phyloP scores from a whole-genome alignment of 2,888 invertebrate species.

The Amorpha juglandis region DNA sequence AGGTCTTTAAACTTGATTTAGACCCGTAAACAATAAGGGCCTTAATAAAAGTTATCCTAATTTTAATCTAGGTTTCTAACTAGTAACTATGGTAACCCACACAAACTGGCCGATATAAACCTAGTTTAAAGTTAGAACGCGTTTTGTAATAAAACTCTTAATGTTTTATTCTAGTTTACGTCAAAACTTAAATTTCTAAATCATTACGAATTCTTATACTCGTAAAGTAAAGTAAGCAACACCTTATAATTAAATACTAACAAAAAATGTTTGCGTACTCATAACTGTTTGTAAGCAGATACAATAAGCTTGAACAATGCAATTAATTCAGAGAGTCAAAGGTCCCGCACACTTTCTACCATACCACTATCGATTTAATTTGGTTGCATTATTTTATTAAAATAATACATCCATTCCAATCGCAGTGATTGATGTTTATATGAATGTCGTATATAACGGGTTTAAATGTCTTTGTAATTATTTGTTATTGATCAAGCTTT shows the following conservation, averaged over 20 bases:
- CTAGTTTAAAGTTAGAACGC: too few relatives aligned
- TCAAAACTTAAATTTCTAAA: too few relatives aligned
- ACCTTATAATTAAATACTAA: conserved; percentile 12
- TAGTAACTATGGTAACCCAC: too few relatives aligned
- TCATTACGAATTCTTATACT: background rate
- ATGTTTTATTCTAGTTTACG: too few relatives aligned
- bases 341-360: conserved; percentile 44
- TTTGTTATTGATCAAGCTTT: conserved; percentile 16
- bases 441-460: conserved; percentile 29
- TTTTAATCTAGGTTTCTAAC: too few relatives aligned
- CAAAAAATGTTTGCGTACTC: conserved; percentile 25
- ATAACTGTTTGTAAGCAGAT: conserved; percentile 25
- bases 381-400: conserved; percentile 44
- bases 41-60: too few relatives aligned
- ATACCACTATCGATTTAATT: conserved; percentile 38
- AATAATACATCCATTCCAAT: conserved; percentile 42
- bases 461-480: conserved; percentile 27
- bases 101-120: too few relatives aligned
- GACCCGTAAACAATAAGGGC: too few relatives aligned
- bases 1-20: too few relatives aligned
- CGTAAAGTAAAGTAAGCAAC: too few relatives aligned
- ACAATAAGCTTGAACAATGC: conserved; percentile 54
- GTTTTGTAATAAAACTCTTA: too few relatives aligned
- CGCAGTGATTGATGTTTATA: conserved; percentile 48
- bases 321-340: conserved; percentile 64